Evolutionary conservation across 2,888 invertebrate species (phyloP).

Genomic region (Hofmannophila pseudospretella): DNA sequence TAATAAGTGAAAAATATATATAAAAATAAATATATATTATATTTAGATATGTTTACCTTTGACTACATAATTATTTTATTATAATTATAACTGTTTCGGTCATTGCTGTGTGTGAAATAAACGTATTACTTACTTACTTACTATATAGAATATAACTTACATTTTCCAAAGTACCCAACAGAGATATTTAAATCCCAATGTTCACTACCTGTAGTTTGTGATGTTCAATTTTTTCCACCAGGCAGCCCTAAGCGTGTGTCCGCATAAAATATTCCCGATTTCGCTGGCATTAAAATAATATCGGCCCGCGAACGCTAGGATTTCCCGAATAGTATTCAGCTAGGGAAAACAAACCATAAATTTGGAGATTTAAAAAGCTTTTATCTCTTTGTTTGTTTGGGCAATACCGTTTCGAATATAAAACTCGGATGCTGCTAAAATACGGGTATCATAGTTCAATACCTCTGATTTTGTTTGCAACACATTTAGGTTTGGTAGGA

Average conservation of each 20-base stretch:
- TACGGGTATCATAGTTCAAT: slow-evolving; percentile 28
- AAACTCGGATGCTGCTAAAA: slow-evolving; percentile 33
- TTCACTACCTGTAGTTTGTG: background rate
- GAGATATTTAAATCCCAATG: background rate
- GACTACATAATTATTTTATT: too few species aligned
- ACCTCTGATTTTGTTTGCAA: background rate
- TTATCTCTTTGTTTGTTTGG: slow-evolving; percentile 59
- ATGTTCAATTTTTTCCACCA: background rate
- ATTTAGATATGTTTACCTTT: too few species aligned
- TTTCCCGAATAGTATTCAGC: slow-evolving; percentile 49
- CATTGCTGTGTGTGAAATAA: too few species aligned
- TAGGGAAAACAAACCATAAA: slow-evolving; percentile 64
- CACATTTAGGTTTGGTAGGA: too few species aligned
- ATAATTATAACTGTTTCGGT: too few species aligned
- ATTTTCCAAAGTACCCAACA: too few species aligned
- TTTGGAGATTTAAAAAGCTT: slow-evolving; percentile 60
- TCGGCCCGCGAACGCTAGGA: slow-evolving; percentile 30
- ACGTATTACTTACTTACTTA: too few species aligned
- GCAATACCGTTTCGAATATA: slow-evolving; percentile 41
- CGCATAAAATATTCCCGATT: slow-evolving; percentile 25
- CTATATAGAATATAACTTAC: too few species aligned
- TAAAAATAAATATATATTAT: too few species aligned
- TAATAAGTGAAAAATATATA: too few species aligned
- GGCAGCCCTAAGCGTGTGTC: slow-evolving; percentile 16
- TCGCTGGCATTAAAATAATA: slow-evolving; percentile 50